A percentile compares a stretch with the other conserved stretches of the same genome.
Conservation (phyloP, 23 tunicate genomes). For the Botrylloides violaceus region DNA sequence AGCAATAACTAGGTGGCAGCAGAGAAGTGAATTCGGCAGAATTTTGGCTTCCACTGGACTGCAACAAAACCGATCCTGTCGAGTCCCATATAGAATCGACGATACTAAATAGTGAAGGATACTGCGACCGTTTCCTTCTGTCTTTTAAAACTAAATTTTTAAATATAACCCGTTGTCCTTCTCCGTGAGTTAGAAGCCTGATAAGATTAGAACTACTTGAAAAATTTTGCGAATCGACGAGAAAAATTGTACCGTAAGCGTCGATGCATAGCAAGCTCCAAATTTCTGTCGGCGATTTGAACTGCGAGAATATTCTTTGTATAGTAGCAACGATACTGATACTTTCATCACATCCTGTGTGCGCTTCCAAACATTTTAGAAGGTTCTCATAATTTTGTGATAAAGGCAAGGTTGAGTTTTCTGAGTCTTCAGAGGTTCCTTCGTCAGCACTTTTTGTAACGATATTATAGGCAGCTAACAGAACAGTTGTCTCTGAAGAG, state of each 20-base stretch:
- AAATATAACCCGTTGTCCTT: conserved; percentile 12
- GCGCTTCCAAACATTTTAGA: conserved; percentile 3
- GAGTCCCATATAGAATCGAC: conserved; percentile 5
- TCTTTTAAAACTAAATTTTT: background rate
- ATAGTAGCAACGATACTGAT: conserved; percentile 6
- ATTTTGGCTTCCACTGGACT: background rate
- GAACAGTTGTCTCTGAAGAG: background rate
- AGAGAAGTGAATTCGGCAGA: background rate
- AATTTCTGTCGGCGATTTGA: background rate
- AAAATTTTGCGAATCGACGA: background rate
- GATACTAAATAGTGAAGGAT: conserved; percentile 8
- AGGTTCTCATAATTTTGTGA: background rate
- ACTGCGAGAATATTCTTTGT: background rate
- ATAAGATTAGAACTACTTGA: background rate
- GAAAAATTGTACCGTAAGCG: conserved; percentile 6
- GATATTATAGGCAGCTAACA: background rate
- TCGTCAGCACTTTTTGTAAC: background rate
- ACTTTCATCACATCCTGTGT: background rate
- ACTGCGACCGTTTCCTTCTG: background rate
- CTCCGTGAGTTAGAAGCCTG: background rate
- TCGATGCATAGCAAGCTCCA: conserved; percentile 2
- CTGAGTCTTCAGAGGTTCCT: background rate
- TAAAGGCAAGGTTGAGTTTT: too few species aligned
- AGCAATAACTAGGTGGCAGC: conserved; percentile 13
- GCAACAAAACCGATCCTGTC: background rate